A percentile compares a stretch with the other conserved stretches of the same genome.
phyloP scores from a whole-genome alignment of 2,113 vertebrate genomes.

The Entelurus aequoreus region DNA sequence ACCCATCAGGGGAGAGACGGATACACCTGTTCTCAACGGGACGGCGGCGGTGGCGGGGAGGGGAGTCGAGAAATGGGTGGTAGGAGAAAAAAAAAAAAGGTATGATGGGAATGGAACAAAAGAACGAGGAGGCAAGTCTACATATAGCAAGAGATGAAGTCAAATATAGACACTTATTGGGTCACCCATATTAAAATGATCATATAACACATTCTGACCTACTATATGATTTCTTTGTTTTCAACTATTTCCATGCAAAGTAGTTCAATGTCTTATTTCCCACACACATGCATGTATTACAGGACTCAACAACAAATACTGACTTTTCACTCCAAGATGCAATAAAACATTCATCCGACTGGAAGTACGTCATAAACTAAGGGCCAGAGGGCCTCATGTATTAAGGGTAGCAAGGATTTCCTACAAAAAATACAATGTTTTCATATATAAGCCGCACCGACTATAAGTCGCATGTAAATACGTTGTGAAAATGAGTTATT shows the following conservation, averaged over 20 bases:
- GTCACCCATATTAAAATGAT: conserved; percentile 76
- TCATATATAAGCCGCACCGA: too few species aligned
- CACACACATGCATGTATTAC: conserved; percentile 35
- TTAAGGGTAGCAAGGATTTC: too few species aligned
- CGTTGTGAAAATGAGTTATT: too few species aligned
- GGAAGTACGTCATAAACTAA: not conserved
- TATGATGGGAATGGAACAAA: conserved; percentile 17
- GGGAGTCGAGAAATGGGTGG: conserved; percentile 15
- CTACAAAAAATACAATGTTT: too few species aligned
- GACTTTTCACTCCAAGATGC: not conserved
- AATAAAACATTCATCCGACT: not conserved
- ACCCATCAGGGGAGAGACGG: conserved; percentile 66
- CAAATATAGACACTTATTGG: conserved; percentile 69
- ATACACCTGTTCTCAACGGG: conserved; percentile 67
- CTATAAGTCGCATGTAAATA: too few species aligned
- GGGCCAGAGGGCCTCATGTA: too few species aligned
- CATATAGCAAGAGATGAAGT: conserved; percentile 43
- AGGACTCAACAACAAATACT: conserved; percentile 18
- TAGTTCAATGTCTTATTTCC: conserved; percentile 66
- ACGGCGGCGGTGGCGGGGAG: conserved; percentile 49
- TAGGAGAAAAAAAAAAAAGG: not conserved
- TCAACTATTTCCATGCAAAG: conserved; percentile 73
- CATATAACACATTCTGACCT: conserved; percentile 67
- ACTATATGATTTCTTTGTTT: conserved; percentile 70
- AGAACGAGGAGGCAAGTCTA: conserved; percentile 29